Evolutionary conservation across 2,888 invertebrate genomes (phyloP), one percentile per base, ranked within the genome.

Genomic region (Eilema griseolum): DNA sequence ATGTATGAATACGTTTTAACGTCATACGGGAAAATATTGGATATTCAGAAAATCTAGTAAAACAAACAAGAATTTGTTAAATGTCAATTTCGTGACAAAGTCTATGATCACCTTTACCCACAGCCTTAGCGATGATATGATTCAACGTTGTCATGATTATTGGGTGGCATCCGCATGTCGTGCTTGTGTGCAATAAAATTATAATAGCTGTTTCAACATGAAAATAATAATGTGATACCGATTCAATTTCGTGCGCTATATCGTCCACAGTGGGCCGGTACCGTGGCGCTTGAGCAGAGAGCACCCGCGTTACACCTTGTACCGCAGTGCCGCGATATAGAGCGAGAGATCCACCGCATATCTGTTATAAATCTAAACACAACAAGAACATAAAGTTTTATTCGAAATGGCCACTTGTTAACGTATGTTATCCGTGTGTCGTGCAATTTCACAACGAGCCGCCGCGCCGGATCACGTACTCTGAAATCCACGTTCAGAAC

Each of bases 401-500:
- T 92, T 90, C 83, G 88, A 85, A 90, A 91, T 89, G 89, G 89
- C 89, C 90, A 91, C 92, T 93, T 93, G 92, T 92, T 93, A 92
- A 89, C 91, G 88, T 89, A 88, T 91, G 92, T 92, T 91, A 89
- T 88, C 88, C 88, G 87, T 89, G 89, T 90, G 91, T 92, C 90
- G 89, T 87, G 81, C 90, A 92, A 92, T 94, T 93, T 93, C 93
- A 92, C 93, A 94, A 91, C 90, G 86, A 88, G 85, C 82, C 86
- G 84, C 85, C 89, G 86, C 89, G 90, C 89, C 87, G 90, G 88
- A 92, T 92, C 94, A 94, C 95, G 93, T 93, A 91, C 90, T 88
- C 92, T 91, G 90, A 93, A 95, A 95, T 94, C 92, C 92, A 91
- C 93, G 92, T 87, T 86, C 92, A 89, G 90, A 93, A 92, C 94